These are phyloP conservation scores for Leptodactylus fallax DNA, from an alignment of 2,797 vertebrate genomes.

Conservation along the genomic window DNA sequence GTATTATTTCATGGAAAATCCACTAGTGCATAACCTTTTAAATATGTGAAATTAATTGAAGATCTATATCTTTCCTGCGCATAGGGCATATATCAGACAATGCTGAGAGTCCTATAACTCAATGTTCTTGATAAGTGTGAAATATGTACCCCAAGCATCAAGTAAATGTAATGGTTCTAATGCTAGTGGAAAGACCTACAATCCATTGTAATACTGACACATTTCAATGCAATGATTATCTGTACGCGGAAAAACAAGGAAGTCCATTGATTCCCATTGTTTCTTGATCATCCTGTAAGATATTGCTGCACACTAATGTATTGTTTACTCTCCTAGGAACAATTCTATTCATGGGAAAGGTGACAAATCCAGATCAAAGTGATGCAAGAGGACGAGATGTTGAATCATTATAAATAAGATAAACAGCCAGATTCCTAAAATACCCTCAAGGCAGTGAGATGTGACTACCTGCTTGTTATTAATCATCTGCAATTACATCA, in stretches of 20 bases:
- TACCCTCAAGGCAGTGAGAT: neutral
- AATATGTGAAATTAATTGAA: conserved; percentile 50
- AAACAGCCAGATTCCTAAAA: neutral
- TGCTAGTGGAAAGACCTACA: neutral
- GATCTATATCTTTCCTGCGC: conserved; percentile 52
- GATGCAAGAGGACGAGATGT: conserved; percentile 66
- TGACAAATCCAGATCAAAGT: conserved; percentile 69
- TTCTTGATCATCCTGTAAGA: conserved; percentile 24
- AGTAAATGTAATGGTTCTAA: neutral
- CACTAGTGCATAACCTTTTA: conserved; percentile 45
- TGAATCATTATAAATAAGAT: conserved; percentile 67
- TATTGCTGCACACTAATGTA: conserved; percentile 46
- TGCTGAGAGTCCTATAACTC: conserved; percentile 24
- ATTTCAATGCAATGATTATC: conserved; percentile 32
- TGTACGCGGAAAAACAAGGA: conserved; percentile 61
- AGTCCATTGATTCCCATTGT: conserved; percentile 40
- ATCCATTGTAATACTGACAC: conserved; percentile 30
- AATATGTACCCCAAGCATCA: conserved; percentile 17
- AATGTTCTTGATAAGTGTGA: neutral
- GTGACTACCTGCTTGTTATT: neutral
- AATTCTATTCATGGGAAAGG: conserved; percentile 68
- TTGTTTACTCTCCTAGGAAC: conserved; percentile 62
- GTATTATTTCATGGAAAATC: conserved; percentile 35
- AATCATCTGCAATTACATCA: too few relatives aligned
- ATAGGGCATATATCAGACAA: conserved; percentile 30